phyloP scores from a whole-genome alignment of 2,113 vertebrate species.

The Romanogobio albipinnatus region DNA sequence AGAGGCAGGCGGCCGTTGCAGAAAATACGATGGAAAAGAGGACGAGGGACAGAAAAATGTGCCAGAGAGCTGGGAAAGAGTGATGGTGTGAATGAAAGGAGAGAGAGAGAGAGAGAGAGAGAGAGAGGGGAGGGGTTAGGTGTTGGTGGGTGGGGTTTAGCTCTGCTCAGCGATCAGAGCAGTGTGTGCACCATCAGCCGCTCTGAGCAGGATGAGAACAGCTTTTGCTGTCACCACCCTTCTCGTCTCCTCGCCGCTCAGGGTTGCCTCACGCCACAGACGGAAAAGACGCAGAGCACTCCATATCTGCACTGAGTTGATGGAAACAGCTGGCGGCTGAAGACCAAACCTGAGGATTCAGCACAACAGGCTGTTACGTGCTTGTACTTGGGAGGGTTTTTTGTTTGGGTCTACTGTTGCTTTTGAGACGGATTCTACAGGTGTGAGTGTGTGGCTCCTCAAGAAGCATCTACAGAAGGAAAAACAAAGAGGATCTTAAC shows the following conservation, averaged over 20 bases:
- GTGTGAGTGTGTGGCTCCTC: not conserved
- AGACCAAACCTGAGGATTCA: not conserved
- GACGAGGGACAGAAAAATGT: slow-evolving; percentile 41
- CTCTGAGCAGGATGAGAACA: slow-evolving; percentile 47
- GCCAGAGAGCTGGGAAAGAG: slow-evolving; percentile 39
- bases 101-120: slow-evolving; percentile 33
- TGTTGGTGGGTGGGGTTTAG: slow-evolving; percentile 56
- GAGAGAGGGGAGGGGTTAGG: slow-evolving; percentile 61
- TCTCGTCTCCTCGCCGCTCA: not conserved
- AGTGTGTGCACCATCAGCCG: slow-evolving; percentile 43
- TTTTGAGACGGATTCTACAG: slow-evolving; percentile 8
- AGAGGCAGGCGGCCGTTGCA: slow-evolving; percentile 30
- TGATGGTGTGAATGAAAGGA: slow-evolving; percentile 45
- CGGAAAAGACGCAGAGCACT: not conserved
- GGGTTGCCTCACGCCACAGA: not conserved
- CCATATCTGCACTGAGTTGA: not conserved
- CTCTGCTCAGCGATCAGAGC: slow-evolving; percentile 47
- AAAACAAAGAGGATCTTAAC: not conserved
- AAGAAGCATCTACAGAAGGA: not conserved
- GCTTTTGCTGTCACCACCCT: slow-evolving; percentile 33
- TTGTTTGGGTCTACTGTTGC: not conserved
- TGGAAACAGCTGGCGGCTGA: not conserved
- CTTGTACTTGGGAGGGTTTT: not conserved
- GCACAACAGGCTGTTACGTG: not conserved
- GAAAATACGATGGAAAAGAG: slow-evolving; percentile 54